A percentile compares a stretch with the other conserved stretches of the same genome.
phyloP scores from a whole-genome alignment of 2,113 vertebrate genomes.

The Morone chrysops region DNA sequence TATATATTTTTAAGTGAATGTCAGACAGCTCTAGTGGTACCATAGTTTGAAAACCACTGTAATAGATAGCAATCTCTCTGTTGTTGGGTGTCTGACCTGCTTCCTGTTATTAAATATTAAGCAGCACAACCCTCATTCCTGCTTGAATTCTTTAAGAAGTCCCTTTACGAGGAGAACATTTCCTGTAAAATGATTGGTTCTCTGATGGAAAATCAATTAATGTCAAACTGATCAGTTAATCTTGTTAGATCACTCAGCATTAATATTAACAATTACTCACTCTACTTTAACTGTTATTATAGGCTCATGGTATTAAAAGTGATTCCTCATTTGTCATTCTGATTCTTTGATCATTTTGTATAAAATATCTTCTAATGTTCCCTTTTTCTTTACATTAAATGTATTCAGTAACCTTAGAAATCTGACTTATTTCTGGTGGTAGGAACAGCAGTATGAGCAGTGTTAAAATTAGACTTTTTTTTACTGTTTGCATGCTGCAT shows the following conservation, averaged over 20 bases:
- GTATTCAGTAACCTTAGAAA: too few relatives aligned
- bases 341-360: not conserved
- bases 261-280: not conserved
- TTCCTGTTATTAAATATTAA: conserved; percentile 59
- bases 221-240: not conserved
- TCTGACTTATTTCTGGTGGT: not conserved
- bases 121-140: conserved; percentile 21
- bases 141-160: conserved; percentile 6
- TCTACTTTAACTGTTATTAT: not conserved
- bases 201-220: conserved; percentile 6
- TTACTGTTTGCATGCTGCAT: conserved; percentile 28
- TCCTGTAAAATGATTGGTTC: not conserved
- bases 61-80: not conserved
- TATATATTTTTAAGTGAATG: too few relatives aligned
- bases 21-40: too few relatives aligned
- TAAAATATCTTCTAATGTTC: not conserved
- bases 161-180: conserved; percentile 20
- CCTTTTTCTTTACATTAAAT: too few relatives aligned
- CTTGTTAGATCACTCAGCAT: not conserved
- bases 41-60: too few relatives aligned
- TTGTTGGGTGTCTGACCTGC: conserved; percentile 17
- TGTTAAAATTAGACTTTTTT: conserved; percentile 23
- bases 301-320: not conserved
- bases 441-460: not conserved
- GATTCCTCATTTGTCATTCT: not conserved